Base-by-base conservation (phyloP, 1,140 invertebrate species). In the Hyposmocoma kahamanoa region DNA sequence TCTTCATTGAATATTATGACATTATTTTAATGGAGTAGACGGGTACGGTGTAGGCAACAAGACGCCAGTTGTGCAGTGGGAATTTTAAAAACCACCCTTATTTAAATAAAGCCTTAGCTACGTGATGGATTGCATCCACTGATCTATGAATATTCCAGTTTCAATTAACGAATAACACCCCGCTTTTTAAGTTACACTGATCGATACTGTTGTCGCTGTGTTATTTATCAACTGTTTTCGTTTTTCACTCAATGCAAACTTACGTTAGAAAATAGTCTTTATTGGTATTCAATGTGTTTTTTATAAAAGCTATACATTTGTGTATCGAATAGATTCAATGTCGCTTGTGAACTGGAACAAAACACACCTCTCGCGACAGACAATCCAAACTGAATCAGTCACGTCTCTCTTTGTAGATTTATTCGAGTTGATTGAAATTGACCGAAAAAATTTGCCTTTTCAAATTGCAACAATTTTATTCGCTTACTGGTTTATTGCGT, bases 1-100 rank as follows among this genome's bases (percentile, higher is more conserved):
- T 62, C 55, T 55, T 24, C 54, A 58, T 51, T 51, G 53, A 59
- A 62, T 62, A 66, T 57, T 70, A 68, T 69, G 54, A 66, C 47
- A 65, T 59, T 59, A 62, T 60, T 62, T 60, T 63, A 53, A 66
- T 62, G 38, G 43, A 50, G 50, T 26, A 34, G 44, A 56, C 42
- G 34, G 53, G 48, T 47, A 36, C 42, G 13, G 24, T 46, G 55
- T 65, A 59, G 56, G 50, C 50, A 55, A 54, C 50, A 47, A 47
- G 46, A 45, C 43, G 20, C 2, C 15, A 3, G 13, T 9, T 3
- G 6, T 34, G 30, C 15, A 5, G 24, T 11, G 24, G 24, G 24
- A 11, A 26, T 6, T 26, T 26, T 8, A 36, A 15, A 36, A 36
- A 21, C 1, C 38, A 13, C 19, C 20, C 19, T 41, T 20, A 20